Percentiles rank a stretch among this genome's conserved stretches.
Evolutionary conservation across 2,113 vertebrate genomes (phyloP).

Genomic region (Seriola rivoliana): DNA sequence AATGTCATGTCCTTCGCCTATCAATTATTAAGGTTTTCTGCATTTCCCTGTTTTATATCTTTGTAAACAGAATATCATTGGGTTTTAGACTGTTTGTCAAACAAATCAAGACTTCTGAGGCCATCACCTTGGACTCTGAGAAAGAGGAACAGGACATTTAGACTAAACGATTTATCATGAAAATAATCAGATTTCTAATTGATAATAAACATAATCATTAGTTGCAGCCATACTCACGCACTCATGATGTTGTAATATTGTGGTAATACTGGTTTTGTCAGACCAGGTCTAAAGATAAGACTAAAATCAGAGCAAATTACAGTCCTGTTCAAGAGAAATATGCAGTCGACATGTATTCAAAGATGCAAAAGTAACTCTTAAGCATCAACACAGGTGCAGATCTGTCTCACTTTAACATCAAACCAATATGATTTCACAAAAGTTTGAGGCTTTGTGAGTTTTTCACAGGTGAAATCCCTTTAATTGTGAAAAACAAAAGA

Average conservation of each 20-base stretch:
- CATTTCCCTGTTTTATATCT: neutral
- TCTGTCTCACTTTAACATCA: neutral
- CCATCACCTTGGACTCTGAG: neutral
- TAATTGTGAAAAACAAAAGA: constrained; percentile 18
- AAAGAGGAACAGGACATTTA: no score
- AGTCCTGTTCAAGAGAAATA: neutral
- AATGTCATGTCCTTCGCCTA: no score
- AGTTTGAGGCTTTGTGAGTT: neutral
- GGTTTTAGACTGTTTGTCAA: neutral
- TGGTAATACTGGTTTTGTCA: neutral
- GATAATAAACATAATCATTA: neutral
- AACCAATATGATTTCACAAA: neutral
- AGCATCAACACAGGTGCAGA: neutral
- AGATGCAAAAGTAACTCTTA: neutral
- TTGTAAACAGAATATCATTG: neutral
- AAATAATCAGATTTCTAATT: neutral
- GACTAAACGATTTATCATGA: no score
- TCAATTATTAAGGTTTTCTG: neutral
- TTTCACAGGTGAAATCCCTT: neutral
- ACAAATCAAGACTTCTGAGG: neutral
- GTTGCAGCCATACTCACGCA: neutral
- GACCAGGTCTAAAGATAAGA: neutral
- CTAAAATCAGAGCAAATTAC: neutral
- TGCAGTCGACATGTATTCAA: neutral
- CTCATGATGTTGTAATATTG: neutral